Evolutionary conservation across 2,888 invertebrate genomes (phyloP).

Genomic region (Nasonovia ribisnigri): DNA sequence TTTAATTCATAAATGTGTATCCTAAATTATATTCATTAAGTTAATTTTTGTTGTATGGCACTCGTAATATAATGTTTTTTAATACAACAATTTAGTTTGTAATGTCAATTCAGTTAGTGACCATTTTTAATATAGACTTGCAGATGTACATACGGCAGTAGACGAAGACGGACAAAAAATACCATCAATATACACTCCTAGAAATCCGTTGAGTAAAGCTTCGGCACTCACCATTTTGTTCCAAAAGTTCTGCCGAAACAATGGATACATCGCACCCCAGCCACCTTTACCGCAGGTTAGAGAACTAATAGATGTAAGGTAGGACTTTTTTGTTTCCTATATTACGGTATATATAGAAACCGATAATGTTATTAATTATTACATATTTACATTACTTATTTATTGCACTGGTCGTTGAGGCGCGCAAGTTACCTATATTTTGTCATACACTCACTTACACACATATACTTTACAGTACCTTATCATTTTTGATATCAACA

Average conservation of each 20-base stretch:
- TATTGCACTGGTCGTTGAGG: background rate
- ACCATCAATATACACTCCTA: slow-evolving; percentile 71
- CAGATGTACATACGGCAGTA: slow-evolving; percentile 61
- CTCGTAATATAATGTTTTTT: too few relatives aligned
- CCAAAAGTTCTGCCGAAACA: slow-evolving; percentile 72
- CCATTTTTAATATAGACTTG: background rate
- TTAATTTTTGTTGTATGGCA: too few relatives aligned
- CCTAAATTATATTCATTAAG: too few relatives aligned
- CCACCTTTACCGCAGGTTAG: slow-evolving; percentile 77
- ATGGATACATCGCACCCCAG: slow-evolving; percentile 75
- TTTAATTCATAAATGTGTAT: too few relatives aligned
- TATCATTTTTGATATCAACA: slow-evolving; percentile 78
- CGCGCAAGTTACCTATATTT: background rate
- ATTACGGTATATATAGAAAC: background rate
- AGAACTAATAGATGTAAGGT: background rate
- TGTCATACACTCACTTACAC: background rate
- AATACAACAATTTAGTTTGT: too few relatives aligned
- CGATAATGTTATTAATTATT: background rate
- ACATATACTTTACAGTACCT: slow-evolving; percentile 69
- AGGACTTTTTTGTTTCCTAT: background rate
- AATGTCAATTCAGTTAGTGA: too few relatives aligned
- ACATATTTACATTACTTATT: background rate
- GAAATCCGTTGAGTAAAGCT: slow-evolving; percentile 70
- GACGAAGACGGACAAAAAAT: slow-evolving; percentile 67
- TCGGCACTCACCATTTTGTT: slow-evolving; percentile 71